These are phyloP conservation scores for Cossypha heuglini DNA, from an alignment of 2,797 vertebrate species.

Conservation along the genomic window DNA sequence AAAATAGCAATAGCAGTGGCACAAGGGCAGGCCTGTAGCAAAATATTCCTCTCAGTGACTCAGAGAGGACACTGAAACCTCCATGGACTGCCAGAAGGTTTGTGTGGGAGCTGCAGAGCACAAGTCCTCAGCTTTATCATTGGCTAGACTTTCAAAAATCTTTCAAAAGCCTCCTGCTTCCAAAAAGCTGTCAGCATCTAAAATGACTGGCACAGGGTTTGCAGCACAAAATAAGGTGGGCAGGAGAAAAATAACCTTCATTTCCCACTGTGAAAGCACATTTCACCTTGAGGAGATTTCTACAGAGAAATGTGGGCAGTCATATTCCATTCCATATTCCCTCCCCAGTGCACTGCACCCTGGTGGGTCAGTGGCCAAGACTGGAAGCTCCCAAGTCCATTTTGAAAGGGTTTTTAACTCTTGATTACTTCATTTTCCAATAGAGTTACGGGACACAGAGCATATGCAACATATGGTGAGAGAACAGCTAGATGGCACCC, in stretches of 20 bases:
- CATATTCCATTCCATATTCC: background rate
- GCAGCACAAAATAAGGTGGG: background rate
- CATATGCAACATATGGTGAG: too few species aligned
- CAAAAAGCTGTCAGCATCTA: background rate
- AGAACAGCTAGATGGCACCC: background rate
- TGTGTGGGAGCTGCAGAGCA: background rate
- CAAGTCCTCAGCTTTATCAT: background rate
- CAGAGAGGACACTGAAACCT: background rate
- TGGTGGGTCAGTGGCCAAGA: background rate
- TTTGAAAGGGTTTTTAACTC: background rate
- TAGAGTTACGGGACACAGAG: background rate
- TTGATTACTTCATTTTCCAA: background rate
- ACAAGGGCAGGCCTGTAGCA: background rate
- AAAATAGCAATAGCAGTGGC: background rate
- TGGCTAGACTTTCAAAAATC: background rate
- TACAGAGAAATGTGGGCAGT: background rate
- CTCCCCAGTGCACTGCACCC: background rate
- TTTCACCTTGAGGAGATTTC: background rate
- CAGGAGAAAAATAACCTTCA: background rate
- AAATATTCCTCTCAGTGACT: constrained; percentile 2
- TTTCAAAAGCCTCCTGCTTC: constrained; percentile 1
- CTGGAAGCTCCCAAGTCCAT: background rate
- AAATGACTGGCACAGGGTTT: background rate
- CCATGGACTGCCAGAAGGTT: background rate
- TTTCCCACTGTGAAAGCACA: background rate